These are phyloP conservation scores for Hippocampus comes DNA, from an alignment of 2,113 vertebrate species.

Conservation along the genomic window DNA sequence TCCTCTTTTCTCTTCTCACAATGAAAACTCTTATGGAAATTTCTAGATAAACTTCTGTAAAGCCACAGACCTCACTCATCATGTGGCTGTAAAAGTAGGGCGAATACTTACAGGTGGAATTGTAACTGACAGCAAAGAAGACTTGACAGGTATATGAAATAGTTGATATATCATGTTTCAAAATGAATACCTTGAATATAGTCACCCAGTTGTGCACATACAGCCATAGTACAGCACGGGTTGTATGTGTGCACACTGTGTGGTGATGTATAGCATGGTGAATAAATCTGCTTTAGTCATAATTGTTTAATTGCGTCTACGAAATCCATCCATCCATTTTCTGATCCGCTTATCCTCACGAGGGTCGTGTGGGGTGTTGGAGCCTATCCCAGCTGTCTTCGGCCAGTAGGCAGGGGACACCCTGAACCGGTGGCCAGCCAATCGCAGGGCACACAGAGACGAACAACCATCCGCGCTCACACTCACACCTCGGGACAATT, in stretches of 20 bases:
- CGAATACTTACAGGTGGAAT: not conserved
- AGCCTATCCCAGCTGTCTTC: no score
- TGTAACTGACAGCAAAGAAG: not conserved
- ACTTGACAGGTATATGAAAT: not conserved
- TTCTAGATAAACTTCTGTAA: not conserved
- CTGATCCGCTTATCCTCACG: no score
- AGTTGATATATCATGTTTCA: not conserved
- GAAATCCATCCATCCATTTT: no score
- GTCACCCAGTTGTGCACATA: not conserved
- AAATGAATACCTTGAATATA: not conserved
- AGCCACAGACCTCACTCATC: slow-evolving; percentile 1
- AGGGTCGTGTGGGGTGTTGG: no score
- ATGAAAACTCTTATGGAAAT: slow-evolving; percentile 14
- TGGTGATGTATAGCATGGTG: not conserved
- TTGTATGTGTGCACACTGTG: no score
- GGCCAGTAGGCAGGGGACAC: no score
- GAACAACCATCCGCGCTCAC: no score
- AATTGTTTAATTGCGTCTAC: no score
- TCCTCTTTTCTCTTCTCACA: not conserved
- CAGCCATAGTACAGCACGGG: not conserved
- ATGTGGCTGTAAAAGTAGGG: not conserved
- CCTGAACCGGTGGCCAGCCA: no score
- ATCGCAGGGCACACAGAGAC: no score
- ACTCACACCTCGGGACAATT: no score
- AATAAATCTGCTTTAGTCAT: not conserved